These are phyloP conservation scores for Pristionchus mayeri DNA, from an alignment of 2,888 invertebrate species.

Conservation along the genomic window DNA sequence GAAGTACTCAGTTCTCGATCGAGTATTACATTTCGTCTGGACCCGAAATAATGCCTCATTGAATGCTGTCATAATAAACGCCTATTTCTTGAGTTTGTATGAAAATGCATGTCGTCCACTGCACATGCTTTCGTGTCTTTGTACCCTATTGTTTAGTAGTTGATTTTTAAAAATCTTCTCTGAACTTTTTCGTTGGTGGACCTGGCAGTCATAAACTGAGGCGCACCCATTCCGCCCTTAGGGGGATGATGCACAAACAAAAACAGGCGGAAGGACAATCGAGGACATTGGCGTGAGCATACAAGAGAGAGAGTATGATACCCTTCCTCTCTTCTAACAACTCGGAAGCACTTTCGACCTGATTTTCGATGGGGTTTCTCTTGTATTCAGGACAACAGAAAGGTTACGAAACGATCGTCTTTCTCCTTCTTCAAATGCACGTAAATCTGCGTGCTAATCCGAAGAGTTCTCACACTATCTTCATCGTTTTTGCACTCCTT, in stretches of 20 bases:
- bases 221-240: not conserved
- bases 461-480: not conserved
- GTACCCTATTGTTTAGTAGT: too few relatives aligned
- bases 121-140: too few relatives aligned
- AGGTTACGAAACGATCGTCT: not conserved
- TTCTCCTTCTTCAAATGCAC: not conserved
- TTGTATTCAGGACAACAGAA: not conserved
- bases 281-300: not conserved
- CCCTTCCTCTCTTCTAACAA: not conserved
- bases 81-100: too few relatives aligned
- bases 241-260: not conserved
- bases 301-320: not conserved
- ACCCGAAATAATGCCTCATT: too few relatives aligned
- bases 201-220: not conserved
- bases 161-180: too few relatives aligned
- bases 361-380: too few relatives aligned
- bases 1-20: too few relatives aligned
- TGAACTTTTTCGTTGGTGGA: too few relatives aligned
- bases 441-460: not conserved
- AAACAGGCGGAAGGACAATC: conserved; percentile 4
- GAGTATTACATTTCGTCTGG: too few relatives aligned
- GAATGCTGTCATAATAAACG: too few relatives aligned
- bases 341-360: not conserved
- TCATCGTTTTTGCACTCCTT: not conserved
- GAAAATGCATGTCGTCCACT: too few relatives aligned